Evolutionary conservation across 2,888 invertebrate genomes (phyloP), one percentile per base, ranked within the genome.

Genomic region (Arrhopalites spinosus): DNA sequence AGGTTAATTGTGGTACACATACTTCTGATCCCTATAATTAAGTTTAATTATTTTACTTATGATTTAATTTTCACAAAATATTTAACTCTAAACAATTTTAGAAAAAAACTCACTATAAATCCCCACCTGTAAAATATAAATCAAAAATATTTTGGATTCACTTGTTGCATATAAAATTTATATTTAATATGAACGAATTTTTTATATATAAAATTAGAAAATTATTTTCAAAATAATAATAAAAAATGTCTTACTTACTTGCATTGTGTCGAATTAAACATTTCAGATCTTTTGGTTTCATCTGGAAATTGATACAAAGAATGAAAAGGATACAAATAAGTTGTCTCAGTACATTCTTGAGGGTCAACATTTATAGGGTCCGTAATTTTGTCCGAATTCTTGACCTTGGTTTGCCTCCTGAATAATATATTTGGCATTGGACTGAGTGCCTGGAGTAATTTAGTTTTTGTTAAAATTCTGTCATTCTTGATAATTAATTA

Each of bases 1-100:
- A 82, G 0, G 72, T 73, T 3, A 82, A 30, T 59, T 45, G 71
- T 1, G 82, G 82, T 7, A 79, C 72, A 56, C 82, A 82, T 1
- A 79, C 79, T 30, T 82, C 82, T 0, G 80, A 78, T 17, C 82
- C 82, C 79, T 80, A 43, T 11, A 59, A 20, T 27, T 29, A 2
- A 7, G 2, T 29, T 0, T 20, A 27, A 36, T 67, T 61, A 74
- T 56, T 25, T 68, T 68, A 20, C 7, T 68, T 15, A 17, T 15
- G 30, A 15, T n/a, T 25, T 1, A 17, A 20, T 23, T 47, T 11
- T 36, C 36, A 11, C 53, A 53, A 53, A 50, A 45, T 45, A 45
- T 45, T 15, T 2, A 23, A 25, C n/a, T n/a, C n/a, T n/a, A n/a
- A n/a, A n/a, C n/a, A n/a, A n/a, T n/a, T n/a, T n/a, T n/a, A n/a